Evolutionary conservation across 2,113 vertebrate genomes (phyloP).

Genomic region (Onychostoma macrolepis): DNA sequence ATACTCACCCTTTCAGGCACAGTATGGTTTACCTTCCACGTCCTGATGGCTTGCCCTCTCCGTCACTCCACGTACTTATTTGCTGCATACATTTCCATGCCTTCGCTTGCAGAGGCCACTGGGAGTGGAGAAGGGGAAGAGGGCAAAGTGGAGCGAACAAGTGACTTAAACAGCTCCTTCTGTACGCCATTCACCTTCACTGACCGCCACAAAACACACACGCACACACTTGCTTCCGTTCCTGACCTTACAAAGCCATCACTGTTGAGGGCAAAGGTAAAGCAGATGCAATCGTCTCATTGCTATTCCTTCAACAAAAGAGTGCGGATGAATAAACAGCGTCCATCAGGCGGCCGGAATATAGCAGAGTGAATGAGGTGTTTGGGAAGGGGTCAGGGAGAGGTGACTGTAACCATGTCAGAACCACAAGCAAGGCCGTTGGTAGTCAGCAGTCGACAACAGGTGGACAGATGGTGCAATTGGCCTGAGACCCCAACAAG

Average conservation of each 20-base stretch:
- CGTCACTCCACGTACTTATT: conserved; percentile 48
- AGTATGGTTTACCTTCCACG: conserved; percentile 21
- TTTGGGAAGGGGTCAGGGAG: conserved; percentile 37
- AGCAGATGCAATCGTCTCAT: conserved; percentile 50
- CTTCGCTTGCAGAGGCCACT: conserved; percentile 70
- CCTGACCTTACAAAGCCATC: conserved; percentile 44
- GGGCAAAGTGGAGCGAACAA: conserved; percentile 6
- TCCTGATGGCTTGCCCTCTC: conserved; percentile 38
- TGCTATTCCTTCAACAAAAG: conserved; percentile 56
- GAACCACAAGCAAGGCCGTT: neutral
- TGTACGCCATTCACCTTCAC: conserved; percentile 25
- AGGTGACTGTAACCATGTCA: conserved; percentile 42
- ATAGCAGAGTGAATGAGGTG: conserved; percentile 40
- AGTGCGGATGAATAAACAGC: conserved; percentile 52
- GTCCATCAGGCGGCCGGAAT: conserved; percentile 38
- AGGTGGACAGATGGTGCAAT: conserved; percentile 21
- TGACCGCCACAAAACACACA: conserved; percentile 28
- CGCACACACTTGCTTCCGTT: conserved; percentile 24
- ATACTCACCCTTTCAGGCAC: conserved; percentile 43
- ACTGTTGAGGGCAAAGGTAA: conserved; percentile 36
- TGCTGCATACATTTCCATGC: conserved; percentile 53
- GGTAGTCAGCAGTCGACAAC: conserved; percentile 29
- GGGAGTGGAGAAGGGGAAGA: conserved; percentile 16
- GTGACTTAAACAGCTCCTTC: conserved; percentile 42
- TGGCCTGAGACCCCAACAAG: conserved; percentile 12